Conservation (phyloP, 2,888 invertebrate genomes). For the Saturnia pavonia region DNA sequence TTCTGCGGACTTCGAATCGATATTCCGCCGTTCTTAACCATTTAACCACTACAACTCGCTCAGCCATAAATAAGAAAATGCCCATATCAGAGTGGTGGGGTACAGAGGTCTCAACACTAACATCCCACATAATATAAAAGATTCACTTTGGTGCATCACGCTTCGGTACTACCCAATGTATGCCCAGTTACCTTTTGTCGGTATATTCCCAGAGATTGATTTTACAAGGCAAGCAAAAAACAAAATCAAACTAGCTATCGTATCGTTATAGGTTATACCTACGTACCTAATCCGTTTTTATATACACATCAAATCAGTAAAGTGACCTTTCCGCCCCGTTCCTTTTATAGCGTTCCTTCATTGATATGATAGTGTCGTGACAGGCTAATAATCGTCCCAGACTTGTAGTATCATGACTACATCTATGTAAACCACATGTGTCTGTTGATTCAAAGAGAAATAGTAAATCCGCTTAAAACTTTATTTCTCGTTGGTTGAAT, state of each 20-base stretch:
- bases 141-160: no score
- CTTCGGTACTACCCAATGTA: no score
- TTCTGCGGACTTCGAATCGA: no score
- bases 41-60: no score
- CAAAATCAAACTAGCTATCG: not conserved
- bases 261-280: no score
- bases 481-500: not conserved
- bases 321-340: not conserved
- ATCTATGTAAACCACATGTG: not conserved
- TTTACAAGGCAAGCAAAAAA: not conserved
- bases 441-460: not conserved
- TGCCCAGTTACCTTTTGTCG: not conserved
- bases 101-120: no score
- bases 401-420: not conserved
- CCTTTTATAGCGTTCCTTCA: not conserved
- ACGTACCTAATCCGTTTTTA: not conserved
- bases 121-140: no score
- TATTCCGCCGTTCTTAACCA: no score
- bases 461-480: not conserved
- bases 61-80: no score
- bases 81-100: no score
- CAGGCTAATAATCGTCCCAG: slow-evolving; percentile 6
- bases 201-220: not conserved
- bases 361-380: slow-evolving; percentile 1
- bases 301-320: not conserved